A percentile compares a stretch with the other conserved stretches of the same genome.
phyloP scores from a whole-genome alignment of 2,888 invertebrate species.

The Chironomus tentans region DNA sequence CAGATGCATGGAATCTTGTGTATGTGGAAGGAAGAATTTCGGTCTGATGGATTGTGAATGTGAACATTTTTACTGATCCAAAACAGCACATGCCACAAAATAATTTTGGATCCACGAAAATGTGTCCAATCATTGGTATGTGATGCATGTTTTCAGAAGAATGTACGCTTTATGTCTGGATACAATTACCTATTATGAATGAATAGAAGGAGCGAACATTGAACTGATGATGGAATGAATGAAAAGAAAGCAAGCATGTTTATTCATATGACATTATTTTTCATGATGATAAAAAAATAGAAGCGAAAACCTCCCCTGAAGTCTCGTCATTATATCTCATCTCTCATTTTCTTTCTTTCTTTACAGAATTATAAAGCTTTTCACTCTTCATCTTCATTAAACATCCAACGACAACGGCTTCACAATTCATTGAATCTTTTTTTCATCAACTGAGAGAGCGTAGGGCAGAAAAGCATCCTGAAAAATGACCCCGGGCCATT shows the following conservation, averaged over 20 bases:
- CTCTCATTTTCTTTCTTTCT: not conserved
- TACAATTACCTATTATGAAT: too few species aligned
- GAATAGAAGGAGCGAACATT: not conserved
- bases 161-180: too few species aligned
- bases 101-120: too few species aligned
- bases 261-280: not conserved
- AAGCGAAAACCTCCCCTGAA: not conserved
- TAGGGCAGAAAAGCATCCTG: slow-evolving; percentile 24
- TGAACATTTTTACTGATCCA: too few species aligned
- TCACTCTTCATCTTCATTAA: slow-evolving; percentile 3
- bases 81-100: too few species aligned
- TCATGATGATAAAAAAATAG: not conserved
- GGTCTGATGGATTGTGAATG: too few species aligned
- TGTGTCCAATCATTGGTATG: too few species aligned
- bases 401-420: slow-evolving; percentile 12
- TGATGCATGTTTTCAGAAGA: too few species aligned
- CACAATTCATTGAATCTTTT: not conserved
- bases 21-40: too few species aligned
- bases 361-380: not conserved
- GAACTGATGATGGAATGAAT: not conserved
- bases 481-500: slow-evolving; percentile 43
- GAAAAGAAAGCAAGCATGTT: not conserved
- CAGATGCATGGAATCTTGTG: too few species aligned
- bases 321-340: not conserved
- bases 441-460: not conserved